Conservation (phyloP, 1,140 invertebrate species). For the Neodiprion virginianus region DNA sequence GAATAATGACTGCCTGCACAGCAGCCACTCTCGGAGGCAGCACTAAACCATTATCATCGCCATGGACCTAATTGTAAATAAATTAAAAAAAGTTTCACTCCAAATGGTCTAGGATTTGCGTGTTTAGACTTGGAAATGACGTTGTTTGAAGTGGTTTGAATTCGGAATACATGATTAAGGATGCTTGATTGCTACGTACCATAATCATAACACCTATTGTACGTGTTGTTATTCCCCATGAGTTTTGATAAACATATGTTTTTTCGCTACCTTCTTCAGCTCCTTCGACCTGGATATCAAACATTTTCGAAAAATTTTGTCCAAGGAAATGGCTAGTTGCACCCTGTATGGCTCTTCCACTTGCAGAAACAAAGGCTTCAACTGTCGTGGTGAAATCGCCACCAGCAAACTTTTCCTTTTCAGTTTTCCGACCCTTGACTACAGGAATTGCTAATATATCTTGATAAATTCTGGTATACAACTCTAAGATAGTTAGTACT, state of each 20-base stretch:
- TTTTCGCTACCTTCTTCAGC: conserved; percentile 88
- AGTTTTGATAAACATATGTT: conserved; percentile 94
- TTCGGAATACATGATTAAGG: conserved; percentile 9
- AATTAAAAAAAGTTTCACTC: neutral
- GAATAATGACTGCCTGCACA: conserved; percentile 89
- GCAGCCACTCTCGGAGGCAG: conserved; percentile 91
- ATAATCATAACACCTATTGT: conserved; percentile 78
- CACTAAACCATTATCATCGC: conserved; percentile 95
- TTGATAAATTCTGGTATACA: conserved; percentile 91
- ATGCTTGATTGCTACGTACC: conserved; percentile 34
- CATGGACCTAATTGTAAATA: conserved; percentile 76
- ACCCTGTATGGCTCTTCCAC: conserved; percentile 94
- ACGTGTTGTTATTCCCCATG: conserved; percentile 97
- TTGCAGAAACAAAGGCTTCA: conserved; percentile 94
- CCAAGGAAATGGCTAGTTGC: conserved; percentile 98
- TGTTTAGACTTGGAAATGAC: neutral
- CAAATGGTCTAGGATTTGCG: conserved; percentile 15
- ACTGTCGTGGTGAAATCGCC: conserved; percentile 98
- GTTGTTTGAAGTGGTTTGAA: conserved; percentile 1
- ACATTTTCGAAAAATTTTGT: conserved; percentile 99
- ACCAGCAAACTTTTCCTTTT: conserved; percentile 99
- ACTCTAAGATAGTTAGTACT: conserved; percentile 80
- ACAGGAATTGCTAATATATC: conserved; percentile 95
- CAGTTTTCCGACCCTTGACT: conserved; percentile 93
- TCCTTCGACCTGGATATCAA: conserved; percentile 95